Percentiles rank a stretch among this genome's conserved stretches.
Conservation (phyloP, 2,888 invertebrate genomes). For the Alsophila aescularia region DNA sequence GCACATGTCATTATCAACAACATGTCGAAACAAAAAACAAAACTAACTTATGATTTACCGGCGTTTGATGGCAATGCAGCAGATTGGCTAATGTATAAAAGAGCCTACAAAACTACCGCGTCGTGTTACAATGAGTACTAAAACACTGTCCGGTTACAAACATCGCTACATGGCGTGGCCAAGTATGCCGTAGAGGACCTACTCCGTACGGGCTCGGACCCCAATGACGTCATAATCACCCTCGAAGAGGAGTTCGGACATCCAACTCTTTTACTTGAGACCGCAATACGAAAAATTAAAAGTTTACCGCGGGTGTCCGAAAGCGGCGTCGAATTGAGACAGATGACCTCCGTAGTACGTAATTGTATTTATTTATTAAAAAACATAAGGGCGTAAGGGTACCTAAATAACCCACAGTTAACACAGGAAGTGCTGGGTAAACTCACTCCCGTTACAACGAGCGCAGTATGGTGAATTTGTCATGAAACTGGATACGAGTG, state of each 20-base stretch:
- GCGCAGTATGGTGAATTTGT: neutral
- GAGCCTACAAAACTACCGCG: no score
- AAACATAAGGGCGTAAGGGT: neutral
- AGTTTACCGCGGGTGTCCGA: neutral
- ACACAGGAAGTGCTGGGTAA: neutral
- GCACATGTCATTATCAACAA: no score
- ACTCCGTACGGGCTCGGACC: neutral
- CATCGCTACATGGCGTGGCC: neutral
- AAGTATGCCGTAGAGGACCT: neutral
- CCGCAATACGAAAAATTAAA: neutral
- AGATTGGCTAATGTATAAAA: no score
- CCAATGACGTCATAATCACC: neutral
- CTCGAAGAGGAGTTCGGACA: neutral
- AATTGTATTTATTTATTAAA: neutral
- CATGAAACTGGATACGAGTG: neutral
- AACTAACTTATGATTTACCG: no score
- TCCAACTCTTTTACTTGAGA: neutral
- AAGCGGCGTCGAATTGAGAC: neutral
- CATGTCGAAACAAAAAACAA: no score
- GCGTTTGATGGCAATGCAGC: no score
- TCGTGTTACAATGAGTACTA: no score
- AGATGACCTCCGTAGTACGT: neutral
- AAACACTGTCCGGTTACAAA: no score
- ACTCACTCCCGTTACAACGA: neutral
- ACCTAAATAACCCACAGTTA: neutral